phyloP scores from a whole-genome alignment of 2,888 invertebrate species.

The Sminthurinus aureus region DNA sequence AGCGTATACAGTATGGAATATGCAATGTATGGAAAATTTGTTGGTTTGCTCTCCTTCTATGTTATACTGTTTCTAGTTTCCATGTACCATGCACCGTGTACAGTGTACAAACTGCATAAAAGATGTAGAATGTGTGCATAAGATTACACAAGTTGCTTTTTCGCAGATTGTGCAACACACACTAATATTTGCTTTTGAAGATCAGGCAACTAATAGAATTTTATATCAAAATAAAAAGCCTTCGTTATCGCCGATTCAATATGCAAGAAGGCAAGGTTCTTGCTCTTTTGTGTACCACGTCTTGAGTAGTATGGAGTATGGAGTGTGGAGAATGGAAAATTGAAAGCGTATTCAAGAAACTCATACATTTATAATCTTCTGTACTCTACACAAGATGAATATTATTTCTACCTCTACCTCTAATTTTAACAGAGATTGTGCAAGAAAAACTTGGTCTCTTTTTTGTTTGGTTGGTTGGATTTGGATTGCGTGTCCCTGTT shows the following conservation, averaged over 20 bases:
- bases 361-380: no score
- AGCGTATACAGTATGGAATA: no score
- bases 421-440: neutral
- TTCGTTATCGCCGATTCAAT: slow-evolving; percentile 26
- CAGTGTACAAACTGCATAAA: no score
- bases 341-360: neutral
- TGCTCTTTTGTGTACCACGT: slow-evolving; percentile 1
- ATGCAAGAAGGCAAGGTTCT: slow-evolving; percentile 13
- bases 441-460: neutral
- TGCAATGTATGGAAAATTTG: no score
- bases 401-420: neutral
- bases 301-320: no score
- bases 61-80: no score
- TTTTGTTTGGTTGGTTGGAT: neutral
- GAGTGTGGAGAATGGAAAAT: no score
- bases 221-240: slow-evolving; percentile 10
- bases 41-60: no score
- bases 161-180: slow-evolving; percentile 11
- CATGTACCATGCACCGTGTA: no score
- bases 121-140: no score
- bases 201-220: slow-evolving; percentile 10
- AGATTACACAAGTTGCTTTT: no score
- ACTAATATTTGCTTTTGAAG: slow-evolving; percentile 7
- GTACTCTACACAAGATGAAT: no score
- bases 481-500: neutral